Evolutionary conservation across 1,140 invertebrate species (phyloP).

Genomic region (Aricia agestis): DNA sequence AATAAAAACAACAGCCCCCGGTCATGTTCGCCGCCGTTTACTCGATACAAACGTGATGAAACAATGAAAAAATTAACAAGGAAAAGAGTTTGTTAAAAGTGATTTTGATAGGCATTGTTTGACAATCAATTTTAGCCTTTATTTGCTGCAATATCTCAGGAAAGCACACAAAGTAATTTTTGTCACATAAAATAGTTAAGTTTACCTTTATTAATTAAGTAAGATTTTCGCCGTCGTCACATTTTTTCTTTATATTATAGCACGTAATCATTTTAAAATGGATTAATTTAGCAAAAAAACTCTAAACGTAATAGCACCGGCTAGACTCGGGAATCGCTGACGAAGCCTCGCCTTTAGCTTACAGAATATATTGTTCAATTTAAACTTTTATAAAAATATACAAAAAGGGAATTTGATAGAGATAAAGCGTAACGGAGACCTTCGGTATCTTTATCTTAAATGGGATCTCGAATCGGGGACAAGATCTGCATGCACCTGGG

Average conservation of each 20-base stretch:
- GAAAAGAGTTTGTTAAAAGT: too few species aligned
- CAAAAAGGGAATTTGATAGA: neutral
- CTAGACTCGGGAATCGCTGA: neutral
- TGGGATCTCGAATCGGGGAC: neutral
- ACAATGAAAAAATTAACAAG: neutral
- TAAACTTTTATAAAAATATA: conserved; percentile 4
- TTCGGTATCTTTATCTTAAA: neutral
- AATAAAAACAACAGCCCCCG: neutral
- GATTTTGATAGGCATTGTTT: too few species aligned
- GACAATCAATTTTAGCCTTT: too few species aligned
- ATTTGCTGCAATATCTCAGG: too few species aligned
- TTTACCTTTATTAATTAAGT: neutral
- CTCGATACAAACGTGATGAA: neutral
- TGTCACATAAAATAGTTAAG: neutral
- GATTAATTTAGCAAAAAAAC: neutral
- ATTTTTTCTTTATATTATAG: neutral
- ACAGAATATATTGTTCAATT: neutral
- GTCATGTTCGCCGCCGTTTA: neutral
- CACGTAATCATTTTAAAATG: neutral
- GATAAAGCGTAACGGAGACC: neutral
- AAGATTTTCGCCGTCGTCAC: neutral
- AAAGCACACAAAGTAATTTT: too few species aligned
- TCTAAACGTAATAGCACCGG: neutral
- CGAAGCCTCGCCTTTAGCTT: neutral
- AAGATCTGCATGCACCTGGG: neutral